Conservation (phyloP, 2,888 invertebrate species). For the Dolichomitus sp. region DNA sequence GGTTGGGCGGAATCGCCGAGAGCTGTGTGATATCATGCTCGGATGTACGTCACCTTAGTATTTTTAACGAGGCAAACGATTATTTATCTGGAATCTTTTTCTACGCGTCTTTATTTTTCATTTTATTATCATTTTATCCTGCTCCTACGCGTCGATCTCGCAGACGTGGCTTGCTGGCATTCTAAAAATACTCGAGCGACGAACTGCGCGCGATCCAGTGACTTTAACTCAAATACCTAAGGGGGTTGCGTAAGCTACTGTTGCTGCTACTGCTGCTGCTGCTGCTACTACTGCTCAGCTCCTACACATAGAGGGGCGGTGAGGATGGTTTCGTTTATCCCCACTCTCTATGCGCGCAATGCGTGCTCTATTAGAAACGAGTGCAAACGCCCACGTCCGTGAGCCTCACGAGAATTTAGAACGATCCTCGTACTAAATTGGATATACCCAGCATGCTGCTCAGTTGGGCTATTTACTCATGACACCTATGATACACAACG, state of each 20-base stretch:
- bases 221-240: slow-evolving; percentile 78
- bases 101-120: slow-evolving; percentile 26
- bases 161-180: slow-evolving; percentile 66
- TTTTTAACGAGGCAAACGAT: slow-evolving; percentile 44
- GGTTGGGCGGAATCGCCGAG: slow-evolving; percentile 28
- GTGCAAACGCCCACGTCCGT: slow-evolving; percentile 70
- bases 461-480: slow-evolving; percentile 21
- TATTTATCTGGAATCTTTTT: slow-evolving; percentile 51
- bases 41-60: slow-evolving; percentile 45
- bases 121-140: slow-evolving; percentile 16
- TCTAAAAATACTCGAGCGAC: slow-evolving; percentile 79
- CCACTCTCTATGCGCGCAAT: slow-evolving; percentile 41
- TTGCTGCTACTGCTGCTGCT: slow-evolving; percentile 24
- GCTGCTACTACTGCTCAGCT: not conserved
- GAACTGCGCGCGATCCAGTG: slow-evolving; percentile 76
- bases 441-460: slow-evolving; percentile 34
- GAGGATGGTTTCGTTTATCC: slow-evolving; percentile 60
- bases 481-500: slow-evolving; percentile 13
- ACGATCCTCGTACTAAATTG: slow-evolving; percentile 60
- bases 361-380: slow-evolving; percentile 65
- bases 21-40: slow-evolving; percentile 31
- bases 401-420: slow-evolving; percentile 67
- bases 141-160: slow-evolving; percentile 53
- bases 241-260: slow-evolving; percentile 78
- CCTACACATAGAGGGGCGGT: slow-evolving; percentile 18